Evolutionary conservation across 2,113 vertebrate genomes (phyloP).

Genomic region (Pterocles orientalis): DNA sequence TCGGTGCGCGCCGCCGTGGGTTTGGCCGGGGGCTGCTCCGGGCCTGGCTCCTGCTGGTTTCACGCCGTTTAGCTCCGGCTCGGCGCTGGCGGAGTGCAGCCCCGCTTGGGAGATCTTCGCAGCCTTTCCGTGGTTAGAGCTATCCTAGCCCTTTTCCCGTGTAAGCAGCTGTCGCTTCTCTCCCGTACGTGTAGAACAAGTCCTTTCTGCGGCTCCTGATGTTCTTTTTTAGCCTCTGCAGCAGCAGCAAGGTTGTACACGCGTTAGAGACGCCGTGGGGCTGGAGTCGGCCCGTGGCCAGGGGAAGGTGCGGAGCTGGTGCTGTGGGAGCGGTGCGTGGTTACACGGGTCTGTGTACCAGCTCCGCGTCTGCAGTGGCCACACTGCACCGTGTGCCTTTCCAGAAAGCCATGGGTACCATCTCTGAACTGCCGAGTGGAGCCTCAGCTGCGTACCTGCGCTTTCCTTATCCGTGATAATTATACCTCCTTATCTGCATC

Average conservation of each 20-base stretch:
- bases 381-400: background rate
- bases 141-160: too few relatives aligned
- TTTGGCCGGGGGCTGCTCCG: background rate
- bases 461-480: background rate
- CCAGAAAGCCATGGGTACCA: background rate
- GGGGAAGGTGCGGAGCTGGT: background rate
- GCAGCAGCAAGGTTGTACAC: accelerated
- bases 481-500: background rate
- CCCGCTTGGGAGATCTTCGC: background rate
- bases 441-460: background rate
- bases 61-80: background rate
- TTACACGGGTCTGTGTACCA: background rate
- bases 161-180: background rate
- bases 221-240: background rate
- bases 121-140: background rate
- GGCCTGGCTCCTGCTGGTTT: background rate
- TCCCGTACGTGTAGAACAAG: background rate
- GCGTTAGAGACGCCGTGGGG: accelerated
- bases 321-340: accelerated
- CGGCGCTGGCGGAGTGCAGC: accelerated
- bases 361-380: accelerated
- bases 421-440: background rate
- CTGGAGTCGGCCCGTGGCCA: background rate
- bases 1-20: accelerated
- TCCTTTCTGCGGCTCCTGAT: background rate